Conservation (phyloP, 1,140 invertebrate species). For the Mamestra configurata region DNA sequence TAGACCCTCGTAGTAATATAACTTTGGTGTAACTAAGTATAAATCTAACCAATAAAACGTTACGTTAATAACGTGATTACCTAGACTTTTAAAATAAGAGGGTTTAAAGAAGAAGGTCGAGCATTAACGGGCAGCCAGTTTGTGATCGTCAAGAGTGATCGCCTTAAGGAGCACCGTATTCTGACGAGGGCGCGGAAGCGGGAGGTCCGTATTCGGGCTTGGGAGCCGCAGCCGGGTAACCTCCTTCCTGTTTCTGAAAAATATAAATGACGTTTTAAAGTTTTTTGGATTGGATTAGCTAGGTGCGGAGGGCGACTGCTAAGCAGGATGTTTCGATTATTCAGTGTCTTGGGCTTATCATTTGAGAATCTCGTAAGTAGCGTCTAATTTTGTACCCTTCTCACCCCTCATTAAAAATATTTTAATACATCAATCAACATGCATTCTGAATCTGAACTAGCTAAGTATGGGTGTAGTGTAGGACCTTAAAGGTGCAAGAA, state of each 20-base stretch:
- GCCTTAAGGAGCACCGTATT: constrained; percentile 83
- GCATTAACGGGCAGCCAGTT: constrained; percentile 48
- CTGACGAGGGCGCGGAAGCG: constrained; percentile 81
- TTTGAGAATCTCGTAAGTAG: no score
- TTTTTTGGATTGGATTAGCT: no score
- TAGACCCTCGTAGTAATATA: background rate
- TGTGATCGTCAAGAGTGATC: constrained; percentile 47
- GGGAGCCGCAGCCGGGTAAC: constrained; percentile 80
- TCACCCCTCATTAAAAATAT: no score
- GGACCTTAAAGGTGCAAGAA: no score
- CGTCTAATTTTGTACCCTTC: no score
- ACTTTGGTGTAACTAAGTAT: constrained; percentile 43
- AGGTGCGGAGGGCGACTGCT: no score
- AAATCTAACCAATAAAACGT: constrained; percentile 19
- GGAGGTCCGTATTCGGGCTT: constrained; percentile 83
- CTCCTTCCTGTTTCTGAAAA: constrained; percentile 87
- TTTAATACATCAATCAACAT: no score
- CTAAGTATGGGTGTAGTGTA: no score
- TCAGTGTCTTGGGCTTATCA: no score
- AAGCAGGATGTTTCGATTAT: no score
- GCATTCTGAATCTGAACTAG: no score
- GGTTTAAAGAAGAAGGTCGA: constrained; percentile 52
- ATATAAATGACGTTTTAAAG: constrained; percentile 1
- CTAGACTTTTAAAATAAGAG: constrained; percentile 45
- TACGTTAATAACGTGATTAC: constrained; percentile 30